A percentile compares a stretch with the other conserved stretches of the same genome.
These are phyloP conservation scores for Microcebus jonahi DNA, from an alignment of 2,113 vertebrate genomes.

Conservation along the genomic window DNA sequence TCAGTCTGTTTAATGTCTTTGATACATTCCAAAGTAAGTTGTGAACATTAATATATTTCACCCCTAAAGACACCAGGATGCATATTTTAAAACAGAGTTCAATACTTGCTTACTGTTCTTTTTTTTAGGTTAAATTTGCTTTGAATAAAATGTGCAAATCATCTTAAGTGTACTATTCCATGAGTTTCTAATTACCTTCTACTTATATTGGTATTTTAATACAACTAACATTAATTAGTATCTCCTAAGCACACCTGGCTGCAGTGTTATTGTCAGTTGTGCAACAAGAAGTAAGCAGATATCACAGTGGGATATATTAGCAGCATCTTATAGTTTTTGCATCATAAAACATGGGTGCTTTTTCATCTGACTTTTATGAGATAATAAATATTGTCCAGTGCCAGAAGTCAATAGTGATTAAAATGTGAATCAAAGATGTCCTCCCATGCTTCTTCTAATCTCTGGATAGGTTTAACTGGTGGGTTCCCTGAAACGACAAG, in stretches of 20 bases:
- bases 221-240: not conserved
- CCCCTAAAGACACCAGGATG: not conserved
- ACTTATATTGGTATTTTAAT: slow-evolving; percentile 6
- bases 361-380: not conserved
- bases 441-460: not conserved
- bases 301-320: not conserved
- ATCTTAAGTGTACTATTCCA: not conserved
- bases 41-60: not conserved
- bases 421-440: not conserved
- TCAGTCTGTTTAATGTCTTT: not conserved
- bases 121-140: not conserved
- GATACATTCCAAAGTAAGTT: not conserved
- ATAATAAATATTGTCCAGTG: not conserved
- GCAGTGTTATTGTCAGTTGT: not conserved
- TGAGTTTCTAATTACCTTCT: slow-evolving; percentile 6
- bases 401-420: slow-evolving; percentile 35
- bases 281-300: not conserved
- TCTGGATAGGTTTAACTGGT: not conserved
- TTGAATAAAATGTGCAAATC: not conserved
- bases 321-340: not conserved
- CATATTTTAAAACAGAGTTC: not conserved
- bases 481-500: not conserved
- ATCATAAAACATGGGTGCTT: not conserved
- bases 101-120: not conserved
- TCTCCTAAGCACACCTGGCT: not conserved